Evolutionary conservation across 2,888 invertebrate genomes (phyloP), one percentile per base, ranked within the genome.

Genomic region (Cantharis rustica): DNA sequence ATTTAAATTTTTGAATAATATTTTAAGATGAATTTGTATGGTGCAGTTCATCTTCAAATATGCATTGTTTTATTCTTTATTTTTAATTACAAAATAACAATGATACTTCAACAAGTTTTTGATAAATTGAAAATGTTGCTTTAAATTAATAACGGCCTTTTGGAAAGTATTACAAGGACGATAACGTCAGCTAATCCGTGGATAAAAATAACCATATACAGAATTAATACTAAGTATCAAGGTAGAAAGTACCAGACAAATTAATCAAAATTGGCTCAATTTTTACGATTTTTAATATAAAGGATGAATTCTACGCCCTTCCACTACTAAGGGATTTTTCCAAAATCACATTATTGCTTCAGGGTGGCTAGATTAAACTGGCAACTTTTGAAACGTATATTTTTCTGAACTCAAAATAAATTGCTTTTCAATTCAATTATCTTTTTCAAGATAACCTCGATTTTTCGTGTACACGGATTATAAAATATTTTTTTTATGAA

Each of bases 101-200:
- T 72, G n/a, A 15, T 61, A 61, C 10, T 17, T 16, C 27, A 68
- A 72, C 10, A 15, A 66, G 16, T 20, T 66, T 64, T 71, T 72
- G 16, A 3, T 66, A 20, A 62, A 68, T 17, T 69, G 17, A 66
- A 74, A 71, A 74, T 71, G 72, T 63, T 73, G 66, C 16, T 71
- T 31, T 69, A 23, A 68, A 26, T 68, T 74, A 69, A 72, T 73
- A 76, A 74, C 75, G 72, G 75, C 73, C 71, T 73, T 73, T 75
- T 66, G 61, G 69, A 74, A 81, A 81, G 81, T 79, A 79, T 81
- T 81, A 81, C 80, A 81, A 81, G 81, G 81, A 66, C 81, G 77
- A 79, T 80, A 78, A 75, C 80, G 79, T 81, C 81, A 80, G 75
- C 75, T 61, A 16, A 47, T 75, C 69, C 61, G 69, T 62, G 74